Base-by-base conservation (phyloP, 2,888 invertebrate genomes). In the Ornithoptera alexandrae region DNA sequence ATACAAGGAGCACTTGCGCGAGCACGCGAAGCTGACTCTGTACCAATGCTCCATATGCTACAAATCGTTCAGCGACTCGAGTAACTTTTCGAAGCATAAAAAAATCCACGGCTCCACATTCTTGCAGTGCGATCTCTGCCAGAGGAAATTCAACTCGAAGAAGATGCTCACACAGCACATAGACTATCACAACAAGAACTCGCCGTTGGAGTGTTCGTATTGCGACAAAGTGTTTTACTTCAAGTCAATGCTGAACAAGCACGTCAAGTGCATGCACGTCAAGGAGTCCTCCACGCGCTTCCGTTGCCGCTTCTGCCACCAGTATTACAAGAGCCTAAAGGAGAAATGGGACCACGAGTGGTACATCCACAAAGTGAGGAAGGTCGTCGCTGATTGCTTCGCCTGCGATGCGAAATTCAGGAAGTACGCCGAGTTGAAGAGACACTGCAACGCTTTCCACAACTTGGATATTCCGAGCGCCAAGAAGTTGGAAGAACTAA, bases 301-400 rank as follows among this genome's bases (percentile, higher is more conserved):
- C 62, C 77, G 82, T 1, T 93, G 93, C 71, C 81, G 81, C 39
- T 87, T 92, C 63, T 93, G 93, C 70, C 74, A 79, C 0, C 74
- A 79, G 0, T 80, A 81, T 22, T 89, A 87, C 56, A 81, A 77
- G 39, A 83, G 85, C 66, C 76, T 92, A 58, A 91, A 87, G 67
- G 86, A 87, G 36, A 93, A 92, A 63, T 93, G 93, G 93, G 92
- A 93, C 42, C 93, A 93, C 69, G 92, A 93, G 65, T 93, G 93
- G 93, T 62, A 68, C 0, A 75, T 84, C 0, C 93, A 93, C 71
- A 87, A 84, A n/a, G 83, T 89, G 0, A 84, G 93, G 72, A 93
- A 92, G 72, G 83, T 83, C 71, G 84, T 90, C 0, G 85, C 88
- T 0, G 93, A 93, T 72, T 93, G 93, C 61, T 65, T 81, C 12